A percentile compares a stretch with the other conserved stretches of the same genome.
These are phyloP conservation scores for Calliopsis andreniformis DNA, from an alignment of 1,140 invertebrate genomes.

Conservation along the genomic window DNA sequence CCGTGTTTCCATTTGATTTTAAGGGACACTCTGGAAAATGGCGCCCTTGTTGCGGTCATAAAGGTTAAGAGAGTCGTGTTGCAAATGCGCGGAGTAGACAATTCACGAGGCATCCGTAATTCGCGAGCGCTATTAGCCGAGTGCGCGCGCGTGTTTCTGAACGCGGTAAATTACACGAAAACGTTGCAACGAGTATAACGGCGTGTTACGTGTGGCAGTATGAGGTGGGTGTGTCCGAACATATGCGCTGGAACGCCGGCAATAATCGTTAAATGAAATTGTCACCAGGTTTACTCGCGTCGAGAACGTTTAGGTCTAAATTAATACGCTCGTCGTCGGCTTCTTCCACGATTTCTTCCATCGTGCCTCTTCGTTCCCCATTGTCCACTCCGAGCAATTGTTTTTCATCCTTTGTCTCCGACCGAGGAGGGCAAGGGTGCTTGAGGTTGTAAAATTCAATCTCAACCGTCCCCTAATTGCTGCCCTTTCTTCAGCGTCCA, in stretches of 20 bases:
- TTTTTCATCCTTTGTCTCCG: too few species aligned
- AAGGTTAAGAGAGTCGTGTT: not conserved
- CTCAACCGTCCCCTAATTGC: not conserved
- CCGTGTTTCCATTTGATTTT: not conserved
- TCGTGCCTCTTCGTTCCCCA: not conserved
- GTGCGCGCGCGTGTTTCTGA: conserved; percentile 34
- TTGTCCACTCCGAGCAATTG: not conserved
- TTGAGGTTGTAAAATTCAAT: not conserved
- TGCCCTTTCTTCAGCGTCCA: too few species aligned
- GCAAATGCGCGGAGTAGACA: not conserved
- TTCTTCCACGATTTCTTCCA: conserved; percentile 9
- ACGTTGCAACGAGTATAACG: conserved; percentile 38
- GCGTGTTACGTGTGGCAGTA: conserved; percentile 19
- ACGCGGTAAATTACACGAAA: conserved; percentile 38
- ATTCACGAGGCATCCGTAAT: conserved; percentile 6
- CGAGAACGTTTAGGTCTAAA: conserved; percentile 5
- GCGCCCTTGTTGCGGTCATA: not conserved
- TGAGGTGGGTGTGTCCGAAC: conserved; percentile 13
- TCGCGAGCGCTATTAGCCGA: not conserved
- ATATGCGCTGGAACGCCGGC: conserved; percentile 24
- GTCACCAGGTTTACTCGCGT: conserved; percentile 10
- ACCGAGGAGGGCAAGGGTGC: not conserved
- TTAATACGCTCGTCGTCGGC: conserved; percentile 8
- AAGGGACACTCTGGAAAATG: not conserved
- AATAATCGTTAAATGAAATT: conserved; percentile 46